A percentile compares a stretch with the other conserved stretches of the same genome.
Conservation (phyloP, 2,113 vertebrate genomes). For the Megaleporinus macrocephalus region DNA sequence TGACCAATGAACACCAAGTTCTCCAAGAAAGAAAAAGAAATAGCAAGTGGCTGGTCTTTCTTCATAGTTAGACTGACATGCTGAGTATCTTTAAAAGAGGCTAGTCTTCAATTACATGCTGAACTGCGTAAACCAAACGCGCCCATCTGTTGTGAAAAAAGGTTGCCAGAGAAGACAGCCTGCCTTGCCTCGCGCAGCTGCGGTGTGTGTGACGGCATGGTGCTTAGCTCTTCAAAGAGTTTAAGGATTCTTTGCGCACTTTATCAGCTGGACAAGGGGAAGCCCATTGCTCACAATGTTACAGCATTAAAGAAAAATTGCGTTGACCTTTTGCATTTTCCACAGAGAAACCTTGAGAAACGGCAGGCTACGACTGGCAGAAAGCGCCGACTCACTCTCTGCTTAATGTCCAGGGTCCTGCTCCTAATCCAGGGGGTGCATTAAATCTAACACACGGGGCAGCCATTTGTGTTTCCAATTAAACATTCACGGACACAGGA, state of each 20-base stretch:
- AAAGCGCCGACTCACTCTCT: conserved; percentile 70
- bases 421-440: conserved; percentile 74
- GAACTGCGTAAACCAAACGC: conserved; percentile 40
- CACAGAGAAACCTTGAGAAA: conserved; percentile 63
- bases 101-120: conserved; percentile 36
- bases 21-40: not conserved
- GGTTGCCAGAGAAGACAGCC: conserved; percentile 51
- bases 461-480: conserved; percentile 78
- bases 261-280: conserved; percentile 74
- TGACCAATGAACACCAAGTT: conserved; percentile 13
- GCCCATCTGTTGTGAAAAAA: conserved; percentile 30
- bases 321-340: conserved; percentile 75
- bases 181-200: conserved; percentile 65
- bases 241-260: conserved; percentile 73
- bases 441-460: conserved; percentile 75
- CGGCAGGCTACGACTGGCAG: conserved; percentile 64
- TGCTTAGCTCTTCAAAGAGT: conserved; percentile 70
- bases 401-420: conserved; percentile 76
- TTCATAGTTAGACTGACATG: conserved; percentile 37
- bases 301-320: conserved; percentile 72
- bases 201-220: conserved; percentile 33
- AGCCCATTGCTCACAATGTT: conserved; percentile 69
- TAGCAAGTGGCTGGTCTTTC: not conserved
- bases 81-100: conserved; percentile 38
- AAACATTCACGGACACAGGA: conserved; percentile 61